Conservation (phyloP, 1,140 invertebrate species). For the Sycophaga agraensis region DNA sequence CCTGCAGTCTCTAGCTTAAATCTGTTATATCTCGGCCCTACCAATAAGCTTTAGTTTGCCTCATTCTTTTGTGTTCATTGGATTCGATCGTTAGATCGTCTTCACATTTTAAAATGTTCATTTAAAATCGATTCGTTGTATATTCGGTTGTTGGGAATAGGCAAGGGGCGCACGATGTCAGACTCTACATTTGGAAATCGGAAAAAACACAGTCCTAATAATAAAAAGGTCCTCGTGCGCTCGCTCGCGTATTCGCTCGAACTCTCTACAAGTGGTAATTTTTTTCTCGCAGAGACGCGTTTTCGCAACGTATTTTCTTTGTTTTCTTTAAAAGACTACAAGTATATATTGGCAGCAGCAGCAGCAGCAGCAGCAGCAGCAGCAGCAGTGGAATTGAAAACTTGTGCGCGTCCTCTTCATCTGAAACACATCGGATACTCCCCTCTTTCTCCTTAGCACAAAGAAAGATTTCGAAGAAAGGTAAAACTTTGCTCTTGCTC, state of each 20-base stretch:
- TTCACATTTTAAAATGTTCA: slow-evolving; percentile 16
- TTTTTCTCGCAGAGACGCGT: slow-evolving; percentile 4
- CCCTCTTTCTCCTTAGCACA: too few relatives aligned
- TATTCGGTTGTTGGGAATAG: slow-evolving; percentile 51
- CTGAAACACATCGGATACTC: slow-evolving; percentile 37
- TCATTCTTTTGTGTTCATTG: background rate
- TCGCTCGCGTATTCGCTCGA: background rate
- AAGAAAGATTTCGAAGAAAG: too few relatives aligned
- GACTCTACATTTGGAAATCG: slow-evolving; percentile 30
- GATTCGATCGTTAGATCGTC: slow-evolving; percentile 5
- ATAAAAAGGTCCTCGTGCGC: slow-evolving; percentile 21
- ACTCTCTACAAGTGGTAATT: background rate
- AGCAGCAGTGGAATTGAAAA: slow-evolving; percentile 51
- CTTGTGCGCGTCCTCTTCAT: slow-evolving; percentile 49
- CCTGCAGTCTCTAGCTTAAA: too few relatives aligned
- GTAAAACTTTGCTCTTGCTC: too few relatives aligned
- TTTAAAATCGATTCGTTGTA: slow-evolving; percentile 54
- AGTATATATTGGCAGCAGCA: slow-evolving; percentile 15
- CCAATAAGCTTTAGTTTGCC: too few relatives aligned
- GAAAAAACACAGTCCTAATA: slow-evolving; percentile 34
- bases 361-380: slow-evolving; percentile 38
- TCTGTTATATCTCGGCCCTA: background rate
- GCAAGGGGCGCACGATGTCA: slow-evolving; percentile 21
- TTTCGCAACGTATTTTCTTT: too few relatives aligned
- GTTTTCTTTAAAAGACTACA: background rate